Evolutionary conservation across 2,888 invertebrate genomes (phyloP), one percentile per base, ranked within the genome.

Genomic region (Clepsis dumicolana): DNA sequence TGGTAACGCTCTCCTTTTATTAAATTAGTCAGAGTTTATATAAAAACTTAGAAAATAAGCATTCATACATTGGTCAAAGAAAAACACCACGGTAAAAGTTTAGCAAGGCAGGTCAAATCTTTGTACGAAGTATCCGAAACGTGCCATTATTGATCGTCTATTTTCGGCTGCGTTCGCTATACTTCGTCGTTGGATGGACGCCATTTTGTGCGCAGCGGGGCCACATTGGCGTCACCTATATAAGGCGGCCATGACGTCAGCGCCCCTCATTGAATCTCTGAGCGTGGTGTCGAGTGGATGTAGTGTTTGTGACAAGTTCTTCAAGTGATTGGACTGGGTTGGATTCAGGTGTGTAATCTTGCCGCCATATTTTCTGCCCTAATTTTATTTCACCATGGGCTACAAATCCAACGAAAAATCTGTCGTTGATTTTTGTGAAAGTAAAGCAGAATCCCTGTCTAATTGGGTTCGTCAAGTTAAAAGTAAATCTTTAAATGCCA

Each of bases 401-500:
- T 93, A 90, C 85, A 89, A 80, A 84, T 80, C 81, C 73, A 89
- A 88, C 77, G 92, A 93, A 83, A 91, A 87, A 81, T 87, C 88
- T 76, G 83, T 93, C 76, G 93, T 88, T 76, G 93, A 90, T 77
- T 93, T 92, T 86, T 92, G 93, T 84, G 93, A 92, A 89, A 92
- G 93, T 87, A 94, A 94, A 93, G 93, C 94, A 38, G 93, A 93
- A 84, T 94, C 94, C 82, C 87, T 95, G 74, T 88, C 91, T 77
- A 93, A 94, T 76, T 96, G 96, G 96, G 96, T 96, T 80, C 94
- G 91, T 70, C 92, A 94, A 91, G 94, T 96, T 77, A 94, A 94
- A 88, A 90, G 86, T 83, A 96, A 96, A 91, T 95, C 95, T 80
- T 80, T 87, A 73, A 91, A 86, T 77, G 94, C 94, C 77, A 94